These are phyloP conservation scores for Neodiprion pinetum DNA, from an alignment of 1,140 invertebrate genomes.

Conservation along the genomic window DNA sequence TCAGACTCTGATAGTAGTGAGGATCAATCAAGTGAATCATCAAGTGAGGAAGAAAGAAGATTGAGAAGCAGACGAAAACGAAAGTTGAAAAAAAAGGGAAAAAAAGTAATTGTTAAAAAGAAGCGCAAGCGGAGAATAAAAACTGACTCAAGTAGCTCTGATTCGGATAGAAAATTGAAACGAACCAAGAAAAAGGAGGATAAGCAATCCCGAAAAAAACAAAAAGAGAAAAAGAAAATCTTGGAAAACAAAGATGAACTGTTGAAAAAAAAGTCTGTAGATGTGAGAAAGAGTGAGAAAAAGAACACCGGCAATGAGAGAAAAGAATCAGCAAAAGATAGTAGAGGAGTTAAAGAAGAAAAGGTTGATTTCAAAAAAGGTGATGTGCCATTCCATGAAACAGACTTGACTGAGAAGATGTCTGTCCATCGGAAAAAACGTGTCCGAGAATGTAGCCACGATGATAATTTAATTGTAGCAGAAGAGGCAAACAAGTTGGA, in stretches of 20 bases:
- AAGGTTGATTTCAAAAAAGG: background rate
- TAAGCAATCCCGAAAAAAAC: conserved; percentile 9
- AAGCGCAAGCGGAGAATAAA: conserved; percentile 34
- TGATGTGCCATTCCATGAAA: background rate
- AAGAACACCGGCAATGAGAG: background rate
- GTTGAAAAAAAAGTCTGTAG: background rate
- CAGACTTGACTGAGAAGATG: background rate
- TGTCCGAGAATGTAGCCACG: background rate
- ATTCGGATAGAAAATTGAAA: conserved; percentile 40
- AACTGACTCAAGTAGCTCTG: conserved; percentile 36
- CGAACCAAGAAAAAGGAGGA: conserved; percentile 25
- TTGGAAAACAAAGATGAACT: background rate
- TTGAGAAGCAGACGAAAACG: background rate
- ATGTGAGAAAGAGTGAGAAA: background rate
- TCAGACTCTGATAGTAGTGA: conserved; percentile 10
- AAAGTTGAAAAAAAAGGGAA: conserved; percentile 14
- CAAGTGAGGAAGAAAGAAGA: background rate
- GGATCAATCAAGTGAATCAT: background rate
- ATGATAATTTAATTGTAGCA: conserved; percentile 2
- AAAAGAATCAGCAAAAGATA: background rate
- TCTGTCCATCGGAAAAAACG: background rate
- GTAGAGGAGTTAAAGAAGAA: background rate
- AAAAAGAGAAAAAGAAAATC: background rate
- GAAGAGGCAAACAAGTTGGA: background rate
- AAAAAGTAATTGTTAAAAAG: conserved; percentile 35